Conservation (phyloP, 2,888 invertebrate species). For the Exocentrus adspersus region DNA sequence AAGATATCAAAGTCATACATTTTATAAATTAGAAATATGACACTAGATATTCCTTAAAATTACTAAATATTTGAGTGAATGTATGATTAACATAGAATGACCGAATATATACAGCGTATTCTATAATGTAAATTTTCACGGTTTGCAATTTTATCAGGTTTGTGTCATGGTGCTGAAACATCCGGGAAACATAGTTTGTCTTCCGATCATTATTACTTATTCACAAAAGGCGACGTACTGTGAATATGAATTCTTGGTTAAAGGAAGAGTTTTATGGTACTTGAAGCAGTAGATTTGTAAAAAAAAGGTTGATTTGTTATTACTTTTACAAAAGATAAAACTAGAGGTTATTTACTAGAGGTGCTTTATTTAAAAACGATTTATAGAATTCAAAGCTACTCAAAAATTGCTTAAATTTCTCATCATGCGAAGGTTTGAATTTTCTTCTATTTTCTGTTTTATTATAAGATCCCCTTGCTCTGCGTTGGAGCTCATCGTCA, state of each 20-base stretch:
- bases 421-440: neutral
- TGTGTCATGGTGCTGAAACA: constrained; percentile 13
- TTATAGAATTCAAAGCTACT: no score
- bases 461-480: neutral
- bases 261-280: neutral
- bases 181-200: constrained; percentile 20
- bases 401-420: no score
- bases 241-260: constrained; percentile 15
- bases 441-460: neutral
- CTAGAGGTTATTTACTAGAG: no score
- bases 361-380: no score
- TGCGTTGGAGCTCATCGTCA: neutral
- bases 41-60: no score
- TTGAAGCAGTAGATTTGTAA: no score
- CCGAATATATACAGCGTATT: neutral
- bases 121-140: neutral
- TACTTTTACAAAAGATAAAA: no score
- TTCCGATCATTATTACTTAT: constrained; percentile 20
- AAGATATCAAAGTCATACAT: no score
- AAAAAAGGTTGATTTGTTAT: no score
- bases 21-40: no score
- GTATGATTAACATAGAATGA: neutral
- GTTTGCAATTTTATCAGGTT: constrained; percentile 15
- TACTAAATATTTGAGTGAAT: neutral
- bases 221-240: neutral